Percentiles rank a stretch among this genome's conserved stretches.
Conservation (phyloP, 2,797 vertebrate species). For the Sebastes melanostomus region DNA sequence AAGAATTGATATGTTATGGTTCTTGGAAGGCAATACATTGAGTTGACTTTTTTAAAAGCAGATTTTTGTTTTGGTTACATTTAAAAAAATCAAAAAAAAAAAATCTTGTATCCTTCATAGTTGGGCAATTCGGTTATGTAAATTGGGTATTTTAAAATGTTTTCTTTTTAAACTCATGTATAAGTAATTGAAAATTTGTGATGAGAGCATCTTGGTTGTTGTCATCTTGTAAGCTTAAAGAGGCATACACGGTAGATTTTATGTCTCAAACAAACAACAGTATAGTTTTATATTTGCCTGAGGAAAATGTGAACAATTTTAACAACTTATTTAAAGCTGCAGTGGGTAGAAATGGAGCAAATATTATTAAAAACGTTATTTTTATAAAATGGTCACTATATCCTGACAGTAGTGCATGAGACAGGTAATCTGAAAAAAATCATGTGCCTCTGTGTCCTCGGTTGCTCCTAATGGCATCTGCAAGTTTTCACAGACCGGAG, state of each 20-base stretch:
- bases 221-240: not conserved
- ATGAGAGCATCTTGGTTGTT: slow-evolving; percentile 2
- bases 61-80: not conserved
- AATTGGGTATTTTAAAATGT: not conserved
- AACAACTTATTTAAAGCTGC: not conserved
- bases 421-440: no score
- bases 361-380: no score
- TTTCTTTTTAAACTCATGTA: not conserved
- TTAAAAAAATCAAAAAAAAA: not conserved
- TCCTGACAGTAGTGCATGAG: no score
- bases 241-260: not conserved
- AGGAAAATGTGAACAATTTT: not conserved
- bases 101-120: not conserved
- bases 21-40: not conserved
- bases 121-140: not conserved
- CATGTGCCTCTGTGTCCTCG: no score
- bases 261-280: not conserved
- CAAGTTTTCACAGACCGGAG: no score
- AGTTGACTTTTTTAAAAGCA: not conserved
- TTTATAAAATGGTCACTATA: no score
- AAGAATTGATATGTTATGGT: not conserved
- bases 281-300: not conserved
- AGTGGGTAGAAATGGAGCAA: no score
- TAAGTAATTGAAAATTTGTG: not conserved
- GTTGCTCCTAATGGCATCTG: no score